phyloP scores from a whole-genome alignment of 2,113 vertebrate species.

The Megaptera novaeangliae region DNA sequence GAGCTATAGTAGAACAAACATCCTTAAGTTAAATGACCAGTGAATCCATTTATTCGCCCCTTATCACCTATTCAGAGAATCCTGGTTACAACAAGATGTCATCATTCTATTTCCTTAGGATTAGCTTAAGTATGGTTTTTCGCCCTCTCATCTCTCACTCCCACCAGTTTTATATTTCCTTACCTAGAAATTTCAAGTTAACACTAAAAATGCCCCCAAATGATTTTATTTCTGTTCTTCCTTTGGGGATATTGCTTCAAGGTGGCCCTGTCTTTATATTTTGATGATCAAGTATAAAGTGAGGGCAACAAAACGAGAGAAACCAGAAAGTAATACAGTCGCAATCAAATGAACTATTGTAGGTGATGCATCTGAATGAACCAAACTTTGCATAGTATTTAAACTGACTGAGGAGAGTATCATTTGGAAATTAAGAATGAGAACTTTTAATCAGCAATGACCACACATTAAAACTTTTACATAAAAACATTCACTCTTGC shows the following conservation, averaged over 20 bases:
- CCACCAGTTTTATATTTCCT: not conserved
- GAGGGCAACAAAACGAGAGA: conserved; percentile 56
- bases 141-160: not conserved
- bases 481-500: conserved; percentile 54
- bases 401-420: conserved; percentile 61
- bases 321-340: conserved; percentile 43
- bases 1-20: not conserved
- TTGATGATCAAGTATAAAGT: conserved; percentile 63
- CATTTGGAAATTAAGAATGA: conserved; percentile 66
- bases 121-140: not conserved
- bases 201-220: conserved; percentile 68
- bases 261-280: conserved; percentile 64
- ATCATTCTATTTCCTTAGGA: not conserved
- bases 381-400: conserved; percentile 56
- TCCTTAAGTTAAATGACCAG: not conserved
- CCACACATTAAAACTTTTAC: conserved; percentile 63
- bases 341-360: conserved; percentile 46
- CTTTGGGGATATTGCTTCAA: conserved; percentile 68
- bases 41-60: not conserved
- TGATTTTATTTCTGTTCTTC: conserved; percentile 67
- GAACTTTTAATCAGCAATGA: conserved; percentile 70
- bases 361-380: conserved; percentile 51
- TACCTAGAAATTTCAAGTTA: conserved; percentile 44
- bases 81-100: not conserved
- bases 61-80: not conserved